Base-by-base conservation (phyloP, 2,113 vertebrate species). In the Cichladusa arquata region DNA sequence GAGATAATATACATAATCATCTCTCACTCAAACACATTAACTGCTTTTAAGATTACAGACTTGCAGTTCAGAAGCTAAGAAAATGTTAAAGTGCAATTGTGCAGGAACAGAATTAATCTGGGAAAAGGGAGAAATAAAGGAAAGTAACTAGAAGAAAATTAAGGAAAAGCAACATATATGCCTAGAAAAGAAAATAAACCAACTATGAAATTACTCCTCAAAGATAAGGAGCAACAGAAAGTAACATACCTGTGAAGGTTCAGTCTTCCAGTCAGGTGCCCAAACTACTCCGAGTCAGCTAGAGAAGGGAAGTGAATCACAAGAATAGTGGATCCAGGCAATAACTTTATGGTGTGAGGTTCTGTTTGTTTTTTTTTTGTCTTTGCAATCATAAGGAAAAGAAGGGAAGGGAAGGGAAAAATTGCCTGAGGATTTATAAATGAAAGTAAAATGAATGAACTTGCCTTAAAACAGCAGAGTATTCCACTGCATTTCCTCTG, bases 181-280 rank as follows among this genome's bases (percentile, higher is more conserved):
- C 11, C 29, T 61, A 36, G 19, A 69, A 84, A 91, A 69, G 3
- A 56, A 89, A 86, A 71, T 4, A 67, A 86, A 50, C 11, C 20
- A 71, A 25, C 6, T 19, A n/a, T 57, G 19, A 88, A 80, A 53
- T 83, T 76, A 11, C 14, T 60, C 10, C 31, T 58, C 36, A 69
- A 48, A 77, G 8, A 31, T 0, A 48, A 9, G 12, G 6, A 78
- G 2, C 3, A 53, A 57, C 6, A 62, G 31, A 20, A 51, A 29
- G 9, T 22, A 51, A 38, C 0, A 0, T 60, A 26, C 12, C 23
- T 85, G 42, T 14, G 14, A 88, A 64, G 9, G 26, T 34, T 23
- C 38, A 40, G 23, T 47, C 24, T 60, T 77, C 29, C 40, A 28
- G n/a, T 19, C 31, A 58, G 28, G 11, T 53, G 5, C n/a, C 20